Evolutionary conservation across 2,797 vertebrate genomes (phyloP), one percentile per base, ranked within the genome.

Genomic region (Florisuga fusca): DNA sequence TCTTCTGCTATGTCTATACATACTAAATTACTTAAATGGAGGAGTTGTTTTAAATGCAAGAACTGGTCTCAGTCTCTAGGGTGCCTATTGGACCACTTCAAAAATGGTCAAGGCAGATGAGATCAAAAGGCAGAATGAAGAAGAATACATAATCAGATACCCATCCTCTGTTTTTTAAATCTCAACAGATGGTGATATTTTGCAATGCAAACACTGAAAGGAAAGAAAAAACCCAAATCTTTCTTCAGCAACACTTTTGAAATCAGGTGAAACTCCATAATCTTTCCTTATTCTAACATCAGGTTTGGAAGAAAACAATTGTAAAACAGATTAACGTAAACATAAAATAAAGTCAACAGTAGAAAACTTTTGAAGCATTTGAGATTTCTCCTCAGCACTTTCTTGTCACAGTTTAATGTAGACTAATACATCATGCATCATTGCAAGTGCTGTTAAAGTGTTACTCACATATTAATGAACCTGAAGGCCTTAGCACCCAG

Each of bases 71-170:
- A 78, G 41, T 90, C 90, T 75, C 87, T 83, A 88, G 69, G 36
- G 83, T 84, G 63, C 9, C 33, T 76, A 1, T 21, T 69, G 55
- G 46, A 93, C 27, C 14, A 23, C 73, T 87, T 72, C 91, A 87
- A 84, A 93, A 91, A 74, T 61, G 27, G 34, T 41, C 66, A 92
- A 83, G 34, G 43, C 46, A 92, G 66, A 69, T 1, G 7, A 87
- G 78, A 92, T 86, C 69, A 94, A 92, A 95, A 89, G 72, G 41
- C 43, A 84, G 90, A 88, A 46, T 41, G 36, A n/a, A 59, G 54
- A 84, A 95, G 45, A 89, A 94, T 53, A 48, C 0, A 2, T 77
- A 90, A 83, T 46, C 71, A 86, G 5, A 14, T 58, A 90, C 17
- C 38, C 36, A 9, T 7, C 27, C 8, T 50, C 33, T 33, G 22